Evolutionary conservation across 2,797 vertebrate genomes (phyloP), one percentile per base, ranked within the genome.

Genomic region (Hoplostethus mediterraneus): DNA sequence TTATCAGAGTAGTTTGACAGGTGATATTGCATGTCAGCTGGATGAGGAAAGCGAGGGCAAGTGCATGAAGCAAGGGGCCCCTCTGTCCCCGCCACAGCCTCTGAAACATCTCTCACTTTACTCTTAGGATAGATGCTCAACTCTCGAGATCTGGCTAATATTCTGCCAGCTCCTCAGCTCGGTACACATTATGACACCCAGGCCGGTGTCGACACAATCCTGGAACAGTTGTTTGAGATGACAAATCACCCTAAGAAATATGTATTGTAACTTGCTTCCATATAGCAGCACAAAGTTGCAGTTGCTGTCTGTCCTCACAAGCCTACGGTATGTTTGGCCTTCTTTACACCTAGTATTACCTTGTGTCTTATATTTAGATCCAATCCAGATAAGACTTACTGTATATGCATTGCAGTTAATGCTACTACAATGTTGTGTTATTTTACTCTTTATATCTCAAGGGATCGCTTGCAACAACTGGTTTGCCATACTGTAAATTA

Each of bases 11-110:
- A 90, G 82, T 86, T 82, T 96, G 96, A 97, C 95, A 97, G 94
- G 95, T 97, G 97, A 98, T 93, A 95, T 92, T 91, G 89, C 92
- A 92, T 95, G 96, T 97, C 98, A 99, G 96, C 96, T 98, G 97
- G 94, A 93, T 90, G 82, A 68, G 86, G 78, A 82, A 82, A 77
- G 81, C 73, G 14, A 84, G 80, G 84, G 83, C 81, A 79, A 82
- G 84, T 83, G 85, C 86, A 84, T 13, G 73, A 55, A 86, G 86
- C 82, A 72, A 62, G 81, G 87, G 82, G 85, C 83, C 87, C 88
- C 83, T 69, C 74, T 86, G 73, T 73, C 82, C 76, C 80, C 63
- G 64, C 75, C 75, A 48, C 75, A 70, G 67, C 74, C 79, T 33
- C 82, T 87, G 82, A 96, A 95, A 91, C 94, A 95, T 97, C 93